Percentiles rank a stretch among this genome's conserved stretches.
These are phyloP conservation scores for Sparus aurata DNA, from an alignment of 2,797 vertebrate genomes.

Conservation along the genomic window DNA sequence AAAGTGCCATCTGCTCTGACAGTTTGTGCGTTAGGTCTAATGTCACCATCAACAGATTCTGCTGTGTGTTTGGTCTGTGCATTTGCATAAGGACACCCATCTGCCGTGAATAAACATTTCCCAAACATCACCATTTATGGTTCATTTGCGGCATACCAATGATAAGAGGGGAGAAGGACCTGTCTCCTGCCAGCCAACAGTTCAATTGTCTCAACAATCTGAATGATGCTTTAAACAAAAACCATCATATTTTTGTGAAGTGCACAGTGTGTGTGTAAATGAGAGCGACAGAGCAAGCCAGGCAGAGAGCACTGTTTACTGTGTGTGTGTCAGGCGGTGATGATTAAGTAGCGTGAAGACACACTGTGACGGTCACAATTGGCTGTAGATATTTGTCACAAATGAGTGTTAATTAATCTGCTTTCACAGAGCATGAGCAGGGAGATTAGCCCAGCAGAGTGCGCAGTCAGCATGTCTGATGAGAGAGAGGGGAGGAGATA, in stretches of 20 bases:
- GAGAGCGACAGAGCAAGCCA: conserved; percentile 1
- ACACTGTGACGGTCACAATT: conserved; percentile 78
- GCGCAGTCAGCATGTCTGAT: conserved; percentile 81
- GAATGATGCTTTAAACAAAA: conserved; percentile 27
- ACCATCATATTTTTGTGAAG: not conserved
- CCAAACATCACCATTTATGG: conserved; percentile 40
- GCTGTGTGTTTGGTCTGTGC: conserved; percentile 52
- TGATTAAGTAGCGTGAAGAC: conserved; percentile 72
- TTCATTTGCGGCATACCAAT: conserved; percentile 43
- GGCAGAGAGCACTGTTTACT: conserved; percentile 39
- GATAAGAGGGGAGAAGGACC: conserved; percentile 29
- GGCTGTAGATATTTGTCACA: conserved; percentile 81
- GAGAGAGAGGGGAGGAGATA: conserved; percentile 42
- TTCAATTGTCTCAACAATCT: conserved; percentile 25
- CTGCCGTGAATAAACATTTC: conserved; percentile 69
- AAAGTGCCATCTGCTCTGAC: conserved; percentile 72
- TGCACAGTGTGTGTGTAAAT: not conserved
- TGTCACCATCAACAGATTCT: conserved; percentile 64
- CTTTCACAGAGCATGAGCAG: conserved; percentile 81
- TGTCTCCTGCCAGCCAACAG: conserved; percentile 16
- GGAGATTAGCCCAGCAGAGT: conserved; percentile 80
- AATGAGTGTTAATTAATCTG: conserved; percentile 85
- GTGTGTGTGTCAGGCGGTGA: conserved; percentile 49
- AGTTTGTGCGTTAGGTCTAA: conserved; percentile 65
- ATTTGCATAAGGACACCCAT: conserved; percentile 64